phyloP scores from a whole-genome alignment of 2,888 invertebrate species.

The Drosophila gaucha region DNA sequence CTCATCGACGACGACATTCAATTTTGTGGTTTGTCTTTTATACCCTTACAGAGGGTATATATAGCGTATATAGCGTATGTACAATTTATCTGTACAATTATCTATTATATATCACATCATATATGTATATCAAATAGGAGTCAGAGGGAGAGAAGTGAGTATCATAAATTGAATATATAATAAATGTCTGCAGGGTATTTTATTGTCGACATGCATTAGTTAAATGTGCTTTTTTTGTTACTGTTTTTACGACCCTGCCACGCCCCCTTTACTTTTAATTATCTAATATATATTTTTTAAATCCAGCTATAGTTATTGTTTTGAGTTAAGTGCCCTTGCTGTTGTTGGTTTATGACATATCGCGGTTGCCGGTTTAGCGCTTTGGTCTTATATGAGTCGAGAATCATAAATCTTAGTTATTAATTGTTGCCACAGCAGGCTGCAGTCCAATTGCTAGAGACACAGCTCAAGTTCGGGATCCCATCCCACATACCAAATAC shows the following conservation, averaged over 20 bases:
- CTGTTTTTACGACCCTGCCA: conserved; percentile 57
- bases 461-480: background rate
- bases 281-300: conserved; percentile 58
- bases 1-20: conserved; percentile 46
- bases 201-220: background rate
- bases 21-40: conserved; percentile 19
- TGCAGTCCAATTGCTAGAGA: conserved; percentile 1
- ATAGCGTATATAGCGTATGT: background rate
- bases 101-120: too few species aligned
- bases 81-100: too few species aligned
- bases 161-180: background rate
- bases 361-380: conserved; percentile 49
- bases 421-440: conserved; percentile 55
- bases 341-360: conserved; percentile 57
- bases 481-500: background rate
- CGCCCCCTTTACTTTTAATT: conserved; percentile 67
- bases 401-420: conserved; percentile 68
- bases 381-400: conserved; percentile 50
- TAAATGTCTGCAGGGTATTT: background rate
- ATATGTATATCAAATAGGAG: background rate
- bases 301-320: conserved; percentile 36
- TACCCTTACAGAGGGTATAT: background rate
- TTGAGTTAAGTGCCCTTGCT: conserved; percentile 42
- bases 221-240: conserved; percentile 12
- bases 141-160: background rate